Percentiles rank a stretch among this genome's conserved stretches.
Conservation (phyloP, 2,113 vertebrate species). For the Peromyscus californicus region DNA sequence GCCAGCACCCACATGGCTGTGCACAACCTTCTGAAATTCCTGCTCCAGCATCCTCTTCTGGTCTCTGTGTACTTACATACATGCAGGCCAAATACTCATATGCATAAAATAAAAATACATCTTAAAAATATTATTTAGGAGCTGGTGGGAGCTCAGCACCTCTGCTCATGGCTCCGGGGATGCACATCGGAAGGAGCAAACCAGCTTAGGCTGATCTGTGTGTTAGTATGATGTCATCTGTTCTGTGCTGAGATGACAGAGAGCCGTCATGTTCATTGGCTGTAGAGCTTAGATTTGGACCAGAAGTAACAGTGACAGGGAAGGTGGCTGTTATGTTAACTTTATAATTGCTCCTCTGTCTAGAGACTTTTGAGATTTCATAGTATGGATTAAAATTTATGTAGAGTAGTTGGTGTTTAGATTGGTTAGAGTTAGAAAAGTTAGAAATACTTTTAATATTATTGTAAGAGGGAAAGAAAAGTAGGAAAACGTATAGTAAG, state of each 20-base stretch:
- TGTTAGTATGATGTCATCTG: not conserved
- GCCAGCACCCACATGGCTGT: not conserved
- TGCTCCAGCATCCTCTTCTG: not conserved
- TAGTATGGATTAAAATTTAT: constrained; percentile 27
- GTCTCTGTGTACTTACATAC: not conserved
- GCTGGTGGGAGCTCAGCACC: not conserved
- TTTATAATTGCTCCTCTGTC: not conserved
- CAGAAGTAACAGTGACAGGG: not conserved
- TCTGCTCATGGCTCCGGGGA: too few species aligned
- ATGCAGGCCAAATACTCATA: not conserved
- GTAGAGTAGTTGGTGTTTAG: constrained; percentile 19
- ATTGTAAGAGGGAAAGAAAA: not conserved
- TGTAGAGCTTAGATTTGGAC: not conserved
- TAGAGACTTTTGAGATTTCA: constrained; percentile 12
- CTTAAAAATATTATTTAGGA: not conserved
- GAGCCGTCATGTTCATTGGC: not conserved
- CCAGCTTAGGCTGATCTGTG: not conserved
- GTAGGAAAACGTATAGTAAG: not conserved
- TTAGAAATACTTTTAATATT: not conserved
- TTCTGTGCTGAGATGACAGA: not conserved
- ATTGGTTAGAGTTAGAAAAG: not conserved
- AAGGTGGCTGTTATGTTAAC: not conserved
- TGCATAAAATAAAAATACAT: not conserved
- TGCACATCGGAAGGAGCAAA: not conserved
- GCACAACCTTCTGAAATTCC: not conserved